Conservation (phyloP, 2,888 invertebrate species). For the Alentia gelatinosa region DNA sequence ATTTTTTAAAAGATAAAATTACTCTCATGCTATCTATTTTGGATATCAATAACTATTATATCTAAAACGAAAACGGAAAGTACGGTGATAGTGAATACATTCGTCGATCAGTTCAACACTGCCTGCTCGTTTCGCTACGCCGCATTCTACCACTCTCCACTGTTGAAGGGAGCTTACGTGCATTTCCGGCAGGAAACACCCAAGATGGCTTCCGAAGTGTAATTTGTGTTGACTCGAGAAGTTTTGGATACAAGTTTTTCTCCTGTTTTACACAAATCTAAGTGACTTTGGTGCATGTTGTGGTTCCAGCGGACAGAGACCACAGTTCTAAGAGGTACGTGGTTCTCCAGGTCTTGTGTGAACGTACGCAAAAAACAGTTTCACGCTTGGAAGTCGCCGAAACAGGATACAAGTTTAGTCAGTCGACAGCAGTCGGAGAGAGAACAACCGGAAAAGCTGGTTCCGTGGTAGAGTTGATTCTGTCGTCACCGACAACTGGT, state of each 20-base stretch:
- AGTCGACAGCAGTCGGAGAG: not conserved
- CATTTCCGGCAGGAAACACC: conserved; percentile 35
- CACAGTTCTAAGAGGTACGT: not conserved
- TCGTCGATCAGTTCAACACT: too few relatives aligned
- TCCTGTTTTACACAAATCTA: not conserved
- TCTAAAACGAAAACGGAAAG: too few relatives aligned
- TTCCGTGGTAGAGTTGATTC: not conserved
- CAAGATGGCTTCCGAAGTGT: conserved; percentile 51
- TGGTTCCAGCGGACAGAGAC: not conserved
- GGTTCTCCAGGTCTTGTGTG: not conserved
- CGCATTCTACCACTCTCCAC: not conserved
- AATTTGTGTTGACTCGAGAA: not conserved
- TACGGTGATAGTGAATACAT: too few relatives aligned
- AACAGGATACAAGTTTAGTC: conserved; percentile 21
- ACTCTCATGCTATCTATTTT: too few relatives aligned
- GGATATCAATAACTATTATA: too few relatives aligned
- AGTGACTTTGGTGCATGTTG: not conserved
- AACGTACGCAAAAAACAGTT: not conserved
- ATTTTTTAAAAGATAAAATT: too few relatives aligned
- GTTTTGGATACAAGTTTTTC: conserved; percentile 4
- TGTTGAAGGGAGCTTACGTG: not conserved
- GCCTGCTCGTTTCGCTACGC: too few relatives aligned
- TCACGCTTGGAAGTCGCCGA: not conserved
- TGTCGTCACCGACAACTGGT: not conserved
- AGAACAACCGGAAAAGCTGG: conserved; percentile 40